Evolutionary conservation across 2,113 vertebrate species (phyloP).

Genomic region (Lepus europaeus): DNA sequence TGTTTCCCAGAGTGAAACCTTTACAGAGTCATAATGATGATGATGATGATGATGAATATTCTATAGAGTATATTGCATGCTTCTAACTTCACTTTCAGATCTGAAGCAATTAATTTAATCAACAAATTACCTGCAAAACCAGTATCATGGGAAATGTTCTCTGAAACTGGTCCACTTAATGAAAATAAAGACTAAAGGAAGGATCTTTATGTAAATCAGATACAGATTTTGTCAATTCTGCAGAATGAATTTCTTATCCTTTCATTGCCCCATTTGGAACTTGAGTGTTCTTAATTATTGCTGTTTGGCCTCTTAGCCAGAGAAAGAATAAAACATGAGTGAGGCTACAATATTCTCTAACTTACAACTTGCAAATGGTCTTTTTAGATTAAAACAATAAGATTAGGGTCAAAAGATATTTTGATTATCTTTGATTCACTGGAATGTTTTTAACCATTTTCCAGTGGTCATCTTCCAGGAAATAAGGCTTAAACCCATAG

Average conservation of each 20-base stretch:
- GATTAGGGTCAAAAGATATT: constrained; percentile 19
- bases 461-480: not conserved
- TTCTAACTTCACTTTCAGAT: constrained; percentile 39
- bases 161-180: constrained; percentile 16
- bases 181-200: constrained; percentile 45
- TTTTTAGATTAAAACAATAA: constrained; percentile 34
- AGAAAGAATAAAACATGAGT: constrained; percentile 34
- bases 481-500: not conserved
- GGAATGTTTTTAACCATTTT: constrained; percentile 42
- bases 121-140: not conserved
- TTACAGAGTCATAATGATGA: not conserved
- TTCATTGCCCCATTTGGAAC: not conserved
- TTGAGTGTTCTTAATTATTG: constrained; percentile 55
- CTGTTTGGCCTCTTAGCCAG: constrained; percentile 1
- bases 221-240: not conserved
- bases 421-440: constrained; percentile 43
- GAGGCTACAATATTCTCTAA: constrained; percentile 28
- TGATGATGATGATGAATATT: not conserved
- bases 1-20: not conserved
- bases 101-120: not conserved
- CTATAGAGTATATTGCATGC: not conserved
- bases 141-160: not conserved
- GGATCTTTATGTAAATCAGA: not conserved
- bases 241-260: constrained; percentile 32
- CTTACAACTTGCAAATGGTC: not conserved